Base-by-base conservation (phyloP, 1,140 invertebrate genomes). In the Dreissena rostriformis region DNA sequence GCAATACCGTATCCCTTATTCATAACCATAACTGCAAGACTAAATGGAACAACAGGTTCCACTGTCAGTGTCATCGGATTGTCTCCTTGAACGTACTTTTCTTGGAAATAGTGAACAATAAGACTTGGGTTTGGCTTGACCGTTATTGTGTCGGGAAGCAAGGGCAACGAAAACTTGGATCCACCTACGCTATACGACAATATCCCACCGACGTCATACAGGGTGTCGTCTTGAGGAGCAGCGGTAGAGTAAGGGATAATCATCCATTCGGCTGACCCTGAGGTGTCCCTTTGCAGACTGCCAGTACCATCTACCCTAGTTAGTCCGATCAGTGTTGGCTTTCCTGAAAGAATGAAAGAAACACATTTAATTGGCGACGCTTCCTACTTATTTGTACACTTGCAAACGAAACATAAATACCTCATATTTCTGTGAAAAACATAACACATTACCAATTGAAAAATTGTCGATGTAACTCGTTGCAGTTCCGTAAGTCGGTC, bases 1-100 rank as follows among this genome's bases (percentile, higher is more conserved):
- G 88, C 87, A 22, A 77, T 28, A 22, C 88, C 88, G 63, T 87
- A 86, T 17, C 87, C 88, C 22, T 66, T 28, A 68, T 90, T 90
- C n/a, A 53, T 81, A 7, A 90, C 80, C 70, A 90, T 79, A 7
- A 90, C 80, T 24, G 86, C 87, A 12, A 90, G 79, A 61, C 63
- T 70, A 63, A 88, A 90, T 39, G 88, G 79, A 19, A 82, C 55
- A 65, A 65, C 66, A 8, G 80, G 80, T 66, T 82, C 80, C 26
- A 65, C 26, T 49, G 29, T 71, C 15, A 26, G 57, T 61, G 87
- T 86, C n/a, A 88, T 61, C 5, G 87, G 85, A 76, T 88, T 85
- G 66, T 88, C 85, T 29, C 85, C 82, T 49, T 70, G 24, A 28
- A 88, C 84, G 70, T 86, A 86, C 67, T 86, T 84, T 22, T 86